Base-by-base conservation (phyloP, 2,888 invertebrate genomes). In the Geotrupes spiniger region DNA sequence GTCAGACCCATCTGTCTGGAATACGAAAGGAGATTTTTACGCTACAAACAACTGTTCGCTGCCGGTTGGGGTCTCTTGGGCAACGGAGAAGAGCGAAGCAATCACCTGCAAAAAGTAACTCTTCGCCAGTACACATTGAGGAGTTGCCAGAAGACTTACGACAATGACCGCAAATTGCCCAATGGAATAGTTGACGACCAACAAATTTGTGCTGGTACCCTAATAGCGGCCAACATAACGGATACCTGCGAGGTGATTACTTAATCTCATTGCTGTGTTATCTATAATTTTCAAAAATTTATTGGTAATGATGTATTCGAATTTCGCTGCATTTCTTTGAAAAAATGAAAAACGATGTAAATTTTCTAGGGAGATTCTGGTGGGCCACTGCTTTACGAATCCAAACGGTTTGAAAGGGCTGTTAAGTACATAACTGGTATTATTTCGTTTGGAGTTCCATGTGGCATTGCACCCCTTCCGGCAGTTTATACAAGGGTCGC, bases 361-460 rank as follows among this genome's bases (percentile, higher is more conserved):
- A 29, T 11, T 29, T 47, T 51, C 4, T 16, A 51, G 75, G 83
- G 84, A 5, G 84, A 85, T 69, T 83, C 82, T 5, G 85, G 86
- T n/a, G 83, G 84, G 1, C 84, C 85, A 1, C 65, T 86, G 14
- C 5, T 33, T 4, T 33, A 33, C 72, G 74, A 37, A 62, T 76
- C 0, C 65, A 64, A 3, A 33, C 15, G 14, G 2, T 15, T 15
- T 10, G 5, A 33, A 8, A 33, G 2, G 1, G 5, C 8, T 14
- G 33, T 33, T 2, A 8, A 33, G 12, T 33, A 33, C 11, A 2
- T 33, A 14, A 15, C 33, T 15, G 69, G 69, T 1, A 52, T 81
- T 1, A 78, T 78, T 2, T 78, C 77, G 1, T 68, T 76, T 51
- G 74, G 79, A 17, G 63, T 63, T 54, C 42, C 68, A 26, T 77